A percentile compares a stretch with the other conserved stretches of the same genome.
phyloP scores from a whole-genome alignment of 2,113 vertebrate genomes.

The Hirundichthys speculiger region DNA sequence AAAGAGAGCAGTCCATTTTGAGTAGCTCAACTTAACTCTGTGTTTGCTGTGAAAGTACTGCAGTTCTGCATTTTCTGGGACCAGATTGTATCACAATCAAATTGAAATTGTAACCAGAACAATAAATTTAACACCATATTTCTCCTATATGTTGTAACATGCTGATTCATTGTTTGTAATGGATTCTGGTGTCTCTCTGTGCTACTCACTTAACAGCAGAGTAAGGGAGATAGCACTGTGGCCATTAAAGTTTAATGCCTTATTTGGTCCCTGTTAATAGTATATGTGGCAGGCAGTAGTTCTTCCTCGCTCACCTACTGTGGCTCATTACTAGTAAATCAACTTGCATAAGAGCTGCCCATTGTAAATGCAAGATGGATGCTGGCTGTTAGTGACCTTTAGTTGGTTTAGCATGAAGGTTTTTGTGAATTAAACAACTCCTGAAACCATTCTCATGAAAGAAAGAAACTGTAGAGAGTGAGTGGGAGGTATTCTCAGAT shows the following conservation, averaged over 20 bases:
- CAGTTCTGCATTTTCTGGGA: neutral
- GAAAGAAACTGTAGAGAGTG: neutral
- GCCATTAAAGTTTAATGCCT: conserved; percentile 61
- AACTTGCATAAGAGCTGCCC: conserved; percentile 23
- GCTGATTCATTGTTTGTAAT: conserved; percentile 21
- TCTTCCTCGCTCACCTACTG: conserved; percentile 30
- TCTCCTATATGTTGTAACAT: conserved; percentile 1
- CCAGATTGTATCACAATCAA: neutral
- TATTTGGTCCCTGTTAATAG: conserved; percentile 53
- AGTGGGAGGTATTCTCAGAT: conserved; percentile 11
- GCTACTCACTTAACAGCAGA: conserved; percentile 26
- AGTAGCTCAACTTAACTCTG: no score
- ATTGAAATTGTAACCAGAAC: neutral
- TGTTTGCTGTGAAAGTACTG: no score
- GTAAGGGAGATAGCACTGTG: conserved; percentile 18
- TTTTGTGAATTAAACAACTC: conserved; percentile 17
- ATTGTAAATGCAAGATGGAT: conserved; percentile 43
- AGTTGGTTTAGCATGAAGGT: conserved; percentile 25
- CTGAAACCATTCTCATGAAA: conserved; percentile 14
- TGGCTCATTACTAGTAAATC: conserved; percentile 58
- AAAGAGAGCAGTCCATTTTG: no score
- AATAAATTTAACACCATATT: neutral
- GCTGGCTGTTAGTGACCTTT: conserved; percentile 47
- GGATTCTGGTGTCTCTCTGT: conserved; percentile 10
- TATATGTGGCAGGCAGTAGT: conserved; percentile 34